phyloP scores from a whole-genome alignment of 2,113 vertebrate genomes.

The Thunnus maccoyii region DNA sequence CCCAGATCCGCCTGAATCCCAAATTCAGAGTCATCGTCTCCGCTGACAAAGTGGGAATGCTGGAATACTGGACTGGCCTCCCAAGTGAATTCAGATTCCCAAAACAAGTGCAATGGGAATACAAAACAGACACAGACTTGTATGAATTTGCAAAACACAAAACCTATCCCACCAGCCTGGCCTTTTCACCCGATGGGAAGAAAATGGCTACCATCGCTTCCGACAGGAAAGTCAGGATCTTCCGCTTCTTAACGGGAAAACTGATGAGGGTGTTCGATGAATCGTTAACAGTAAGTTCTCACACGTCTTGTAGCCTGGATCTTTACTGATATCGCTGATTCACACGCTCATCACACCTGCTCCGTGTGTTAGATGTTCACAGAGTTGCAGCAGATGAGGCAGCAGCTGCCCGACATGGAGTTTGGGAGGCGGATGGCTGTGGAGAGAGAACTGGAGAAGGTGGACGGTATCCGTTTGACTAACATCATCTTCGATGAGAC shows the following conservation, averaged over 20 bases:
- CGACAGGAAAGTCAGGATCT: constrained; percentile 97
- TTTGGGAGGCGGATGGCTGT: constrained; percentile 98
- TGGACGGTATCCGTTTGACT: constrained; percentile 93
- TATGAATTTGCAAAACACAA: constrained; percentile 98
- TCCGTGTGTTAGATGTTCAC: constrained; percentile 93
- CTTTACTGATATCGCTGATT: background rate
- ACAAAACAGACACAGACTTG: constrained; percentile 97
- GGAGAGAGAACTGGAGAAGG: constrained; percentile 96
- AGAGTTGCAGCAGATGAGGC: constrained; percentile 98
- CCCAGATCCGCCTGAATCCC: constrained; percentile 93
- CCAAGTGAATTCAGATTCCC: constrained; percentile 94
- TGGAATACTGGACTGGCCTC: constrained; percentile 98
- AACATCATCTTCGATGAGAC: constrained; percentile 99
- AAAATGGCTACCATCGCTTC: constrained; percentile 97
- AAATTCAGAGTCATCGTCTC: constrained; percentile 93
- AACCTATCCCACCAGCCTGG: constrained; percentile 93
- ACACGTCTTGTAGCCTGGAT: background rate
- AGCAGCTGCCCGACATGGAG: constrained; percentile 99
- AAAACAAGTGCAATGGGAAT: constrained; percentile 93
- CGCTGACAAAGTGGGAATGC: constrained; percentile 96
- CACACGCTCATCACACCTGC: background rate
- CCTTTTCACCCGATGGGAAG: constrained; percentile 94
- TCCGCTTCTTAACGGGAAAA: constrained; percentile 96
- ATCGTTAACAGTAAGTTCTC: constrained; percentile 91
- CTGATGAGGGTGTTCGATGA: constrained; percentile 98